Conservation (phyloP, 1,140 invertebrate genomes). For the Planococcus citri region DNA sequence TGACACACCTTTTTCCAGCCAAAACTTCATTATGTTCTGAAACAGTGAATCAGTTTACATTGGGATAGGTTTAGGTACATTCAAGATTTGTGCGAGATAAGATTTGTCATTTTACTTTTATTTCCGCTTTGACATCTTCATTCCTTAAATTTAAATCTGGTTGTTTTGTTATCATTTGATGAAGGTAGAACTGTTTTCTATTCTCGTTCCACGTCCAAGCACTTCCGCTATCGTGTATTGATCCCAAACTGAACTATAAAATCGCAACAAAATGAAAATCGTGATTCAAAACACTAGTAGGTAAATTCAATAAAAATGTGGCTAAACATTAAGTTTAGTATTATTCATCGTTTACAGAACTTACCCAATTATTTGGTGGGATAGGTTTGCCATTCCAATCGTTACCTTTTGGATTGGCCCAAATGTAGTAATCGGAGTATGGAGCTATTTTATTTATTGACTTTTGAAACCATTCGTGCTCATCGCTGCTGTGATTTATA, state of each 20-base stretch:
- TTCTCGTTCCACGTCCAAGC: slow-evolving; percentile 55
- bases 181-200: slow-evolving; percentile 57
- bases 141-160: slow-evolving; percentile 64
- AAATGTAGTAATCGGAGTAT: slow-evolving; percentile 63
- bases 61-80: too few species aligned
- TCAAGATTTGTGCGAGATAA: too few species aligned
- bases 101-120: slow-evolving; percentile 37
- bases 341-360: neutral
- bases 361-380: slow-evolving; percentile 46
- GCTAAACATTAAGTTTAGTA: too few species aligned
- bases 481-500: slow-evolving; percentile 67
- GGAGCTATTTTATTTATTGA: slow-evolving; percentile 42
- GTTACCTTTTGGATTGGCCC: slow-evolving; percentile 42
- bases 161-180: slow-evolving; percentile 54
- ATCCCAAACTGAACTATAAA: too few species aligned
- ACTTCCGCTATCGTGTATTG: slow-evolving; percentile 40
- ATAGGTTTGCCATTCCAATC: slow-evolving; percentile 30
- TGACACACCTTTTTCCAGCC: slow-evolving; percentile 52
- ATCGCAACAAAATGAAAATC: neutral
- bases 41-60: too few species aligned
- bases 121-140: slow-evolving; percentile 43
- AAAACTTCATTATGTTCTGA: slow-evolving; percentile 42
- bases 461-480: slow-evolving; percentile 63
- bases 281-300: neutral
- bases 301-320: too few species aligned